A percentile compares a stretch with the other conserved stretches of the same genome.
Conservation (phyloP, 2,113 vertebrate genomes). For the Gymnobelideus leadbeateri region DNA sequence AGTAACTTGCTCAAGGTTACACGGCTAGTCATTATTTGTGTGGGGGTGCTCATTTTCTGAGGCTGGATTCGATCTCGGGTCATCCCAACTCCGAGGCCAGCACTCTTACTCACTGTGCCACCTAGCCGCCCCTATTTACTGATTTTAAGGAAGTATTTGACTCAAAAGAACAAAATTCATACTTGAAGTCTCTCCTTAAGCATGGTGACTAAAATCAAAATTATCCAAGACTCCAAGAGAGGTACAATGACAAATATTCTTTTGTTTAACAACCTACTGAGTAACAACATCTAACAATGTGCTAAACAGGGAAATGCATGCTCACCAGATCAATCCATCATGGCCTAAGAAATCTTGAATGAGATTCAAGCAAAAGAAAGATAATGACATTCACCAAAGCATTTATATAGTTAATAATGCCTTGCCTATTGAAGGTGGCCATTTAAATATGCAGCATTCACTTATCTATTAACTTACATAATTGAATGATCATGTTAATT, state of each 20-base stretch:
- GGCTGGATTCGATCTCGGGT: too few species aligned
- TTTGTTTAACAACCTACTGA: neutral
- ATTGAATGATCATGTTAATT: neutral
- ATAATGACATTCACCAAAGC: neutral
- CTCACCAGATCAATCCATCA: neutral
- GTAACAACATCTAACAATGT: neutral
- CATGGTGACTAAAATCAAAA: neutral
- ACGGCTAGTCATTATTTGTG: too few species aligned
- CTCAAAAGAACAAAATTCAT: neutral
- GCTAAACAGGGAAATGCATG: neutral
- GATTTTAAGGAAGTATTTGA: neutral
- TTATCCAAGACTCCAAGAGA: neutral
- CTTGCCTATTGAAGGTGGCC: neutral
- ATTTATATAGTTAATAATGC: too few species aligned
- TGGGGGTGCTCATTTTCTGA: too few species aligned
- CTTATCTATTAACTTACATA: neutral
- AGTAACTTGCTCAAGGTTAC: too few species aligned
- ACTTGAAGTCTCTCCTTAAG: neutral
- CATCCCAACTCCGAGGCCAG: too few species aligned
- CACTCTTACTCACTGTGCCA: too few species aligned
- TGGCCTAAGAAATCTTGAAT: neutral
- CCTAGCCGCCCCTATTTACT: too few species aligned
- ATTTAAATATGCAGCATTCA: neutral
- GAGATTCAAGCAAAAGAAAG: neutral
- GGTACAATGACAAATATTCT: neutral